Evolutionary conservation across 2,888 invertebrate species (phyloP), one percentile per base, ranked within the genome.

Genomic region (Netelia virgata): DNA sequence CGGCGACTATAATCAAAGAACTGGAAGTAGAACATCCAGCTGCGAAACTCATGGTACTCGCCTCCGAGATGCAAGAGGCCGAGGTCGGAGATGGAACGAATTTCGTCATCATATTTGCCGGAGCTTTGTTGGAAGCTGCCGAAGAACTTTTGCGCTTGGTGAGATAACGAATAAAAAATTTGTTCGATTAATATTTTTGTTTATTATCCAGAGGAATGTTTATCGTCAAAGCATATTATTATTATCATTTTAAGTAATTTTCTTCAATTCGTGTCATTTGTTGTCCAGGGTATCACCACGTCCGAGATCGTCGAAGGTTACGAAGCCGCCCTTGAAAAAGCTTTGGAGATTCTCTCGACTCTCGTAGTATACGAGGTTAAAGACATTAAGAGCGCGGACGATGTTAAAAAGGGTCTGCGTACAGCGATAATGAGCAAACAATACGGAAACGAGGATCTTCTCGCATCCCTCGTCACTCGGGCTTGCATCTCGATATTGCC

Each of bases 31-130:
- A 99, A 93, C 99, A 99, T 94, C 99, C 99, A 55, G 99, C 99
- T 55, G 99, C 99, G 8, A 99, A 98, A 94, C 95, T 99, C 86
- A 97, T 99, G 95, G 98, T 99, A 1, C 95, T 99, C 92, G 99
- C 98, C 16, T 98, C 99, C 87, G 97, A 99, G 94, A 99, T 99
- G 97, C 99, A 99, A 94, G 99, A 99, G 94, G 96, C 98, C 85
- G 99, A 99, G 95, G 97, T 99, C 82, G 99, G 99, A 5, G 99
- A 99, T 95, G 99, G 99, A 79, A 99, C 99, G 10, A 99, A 99
- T 94, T 99, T 99, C 94, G 99, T 99, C 8, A 97, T 99, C 66
- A 97, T 99, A 10, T 95, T 99, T 76, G 97, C 98, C 87, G 99
- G 99, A 41, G 97, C 98, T 66, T 95, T 99, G 18, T 94, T 99